A percentile compares a stretch with the other conserved stretches of the same genome.
These are phyloP conservation scores for Petrocephalus zakoni DNA, from an alignment of 2,113 vertebrate genomes.

Conservation along the genomic window DNA sequence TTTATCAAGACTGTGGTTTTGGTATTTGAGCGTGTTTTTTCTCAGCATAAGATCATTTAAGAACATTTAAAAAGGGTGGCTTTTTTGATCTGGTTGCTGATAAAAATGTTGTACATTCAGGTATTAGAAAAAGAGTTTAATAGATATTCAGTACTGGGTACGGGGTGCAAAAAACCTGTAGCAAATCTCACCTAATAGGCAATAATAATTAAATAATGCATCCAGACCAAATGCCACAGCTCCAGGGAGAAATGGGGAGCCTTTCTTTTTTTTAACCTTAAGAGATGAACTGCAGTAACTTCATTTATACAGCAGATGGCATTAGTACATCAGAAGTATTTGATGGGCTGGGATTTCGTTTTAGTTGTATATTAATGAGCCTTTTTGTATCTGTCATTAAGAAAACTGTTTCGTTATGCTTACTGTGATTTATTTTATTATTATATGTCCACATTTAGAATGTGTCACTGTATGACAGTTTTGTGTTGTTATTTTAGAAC, in stretches of 20 bases:
- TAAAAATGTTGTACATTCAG: background rate
- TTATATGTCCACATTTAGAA: background rate
- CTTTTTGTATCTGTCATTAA: background rate
- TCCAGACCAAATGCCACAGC: background rate
- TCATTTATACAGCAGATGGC: conserved; percentile 2
- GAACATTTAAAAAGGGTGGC: background rate
- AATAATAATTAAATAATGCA: background rate
- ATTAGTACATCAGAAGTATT: background rate
- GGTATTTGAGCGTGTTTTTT: background rate
- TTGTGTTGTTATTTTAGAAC: background rate
- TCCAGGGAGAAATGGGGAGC: background rate
- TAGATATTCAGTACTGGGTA: background rate
- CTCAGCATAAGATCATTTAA: background rate
- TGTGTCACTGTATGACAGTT: background rate
- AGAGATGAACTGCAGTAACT: background rate
- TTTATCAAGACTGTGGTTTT: background rate
- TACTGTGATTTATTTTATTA: background rate
- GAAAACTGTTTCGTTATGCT: background rate
- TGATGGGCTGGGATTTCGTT: background rate
- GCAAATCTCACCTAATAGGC: background rate
- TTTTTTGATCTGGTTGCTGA: background rate
- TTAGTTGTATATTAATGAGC: background rate
- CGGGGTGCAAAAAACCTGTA: background rate
- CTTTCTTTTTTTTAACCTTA: background rate
- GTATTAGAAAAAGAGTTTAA: background rate